Evolutionary conservation across 1,140 invertebrate species (phyloP).

Genomic region (Zaprionus tsacasi): DNA sequence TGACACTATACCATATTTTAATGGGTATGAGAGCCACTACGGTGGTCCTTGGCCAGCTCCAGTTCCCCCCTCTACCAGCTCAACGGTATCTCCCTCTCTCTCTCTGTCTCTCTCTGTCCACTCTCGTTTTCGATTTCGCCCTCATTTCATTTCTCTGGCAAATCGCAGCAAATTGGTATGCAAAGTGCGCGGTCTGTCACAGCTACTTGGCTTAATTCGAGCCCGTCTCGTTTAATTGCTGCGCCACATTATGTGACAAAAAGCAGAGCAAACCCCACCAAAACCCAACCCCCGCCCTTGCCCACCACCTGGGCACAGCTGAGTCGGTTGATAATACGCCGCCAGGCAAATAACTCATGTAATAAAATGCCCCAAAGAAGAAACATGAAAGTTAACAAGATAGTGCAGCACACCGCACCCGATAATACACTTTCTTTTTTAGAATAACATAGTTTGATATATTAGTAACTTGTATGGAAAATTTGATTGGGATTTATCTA

Average conservation of each 20-base stretch:
- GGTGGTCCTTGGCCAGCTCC: constrained; percentile 30
- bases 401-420: background rate
- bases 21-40: constrained; percentile 15
- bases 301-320: background rate
- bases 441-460: background rate
- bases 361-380: constrained; percentile 59
- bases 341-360: constrained; percentile 72
- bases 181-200: constrained; percentile 65
- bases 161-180: constrained; percentile 72
- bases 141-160: constrained; percentile 25
- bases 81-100: background rate
- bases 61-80: background rate
- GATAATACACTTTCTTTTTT: background rate
- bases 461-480: background rate
- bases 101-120: constrained; percentile 7
- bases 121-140: constrained; percentile 56
- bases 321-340: constrained; percentile 56
- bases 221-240: constrained; percentile 80
- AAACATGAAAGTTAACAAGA: constrained; percentile 30
- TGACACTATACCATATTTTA: constrained; percentile 26
- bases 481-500: background rate
- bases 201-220: constrained; percentile 75
- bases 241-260: constrained; percentile 80
- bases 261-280: constrained; percentile 60
- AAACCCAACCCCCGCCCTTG: background rate